phyloP scores from a whole-genome alignment of 2,113 vertebrate genomes.

The cattle (Bos taurus) region ARS-UCD2.0 NC_037332.1:38661001-38661500 shows the following conservation, averaged over 20 bases:
- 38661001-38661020: not conserved
- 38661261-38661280: not conserved
- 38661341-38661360: not conserved
- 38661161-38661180: not conserved
- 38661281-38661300: not conserved
- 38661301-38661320: not conserved
- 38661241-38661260: not conserved
- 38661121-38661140: not conserved
- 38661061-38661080: not conserved
- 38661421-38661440: not conserved
- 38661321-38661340: not conserved
- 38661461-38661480: not conserved
- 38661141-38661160: not conserved
- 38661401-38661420: not conserved
- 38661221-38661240: not conserved
- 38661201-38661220: not conserved
- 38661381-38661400: not conserved
- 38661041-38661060: not conserved
- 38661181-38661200: not conserved
- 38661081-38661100: not conserved
- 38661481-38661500: not conserved
- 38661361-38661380: not conserved
- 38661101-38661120: not conserved
- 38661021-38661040: not conserved
- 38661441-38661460: not conserved